These are phyloP conservation scores for Tragelaphus imberbis DNA, from an alignment of 2,113 vertebrate genomes.

Conservation along the genomic window DNA sequence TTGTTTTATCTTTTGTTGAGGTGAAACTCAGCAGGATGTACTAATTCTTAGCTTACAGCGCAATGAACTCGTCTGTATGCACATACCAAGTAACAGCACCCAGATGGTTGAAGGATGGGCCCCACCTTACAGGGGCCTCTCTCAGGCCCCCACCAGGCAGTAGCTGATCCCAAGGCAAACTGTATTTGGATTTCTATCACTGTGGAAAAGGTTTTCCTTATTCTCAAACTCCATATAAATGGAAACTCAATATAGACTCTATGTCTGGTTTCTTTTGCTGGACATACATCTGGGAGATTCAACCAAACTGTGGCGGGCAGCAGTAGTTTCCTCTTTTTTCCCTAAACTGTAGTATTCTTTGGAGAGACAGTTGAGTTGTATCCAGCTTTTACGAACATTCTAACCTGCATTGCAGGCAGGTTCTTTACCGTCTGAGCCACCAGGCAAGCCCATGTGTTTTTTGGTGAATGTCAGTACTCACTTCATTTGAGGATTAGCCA, in stretches of 20 bases:
- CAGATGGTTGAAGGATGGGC: neutral
- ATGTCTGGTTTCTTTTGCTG: neutral
- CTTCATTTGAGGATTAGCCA: neutral
- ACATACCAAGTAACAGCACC: neutral
- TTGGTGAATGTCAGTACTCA: neutral
- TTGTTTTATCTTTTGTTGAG: neutral
- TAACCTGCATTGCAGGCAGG: neutral
- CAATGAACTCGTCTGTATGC: accelerated
- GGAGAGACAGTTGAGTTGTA: neutral
- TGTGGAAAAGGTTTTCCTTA: neutral
- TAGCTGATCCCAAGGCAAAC: neutral
- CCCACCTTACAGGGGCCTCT: neutral
- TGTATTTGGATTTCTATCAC: neutral
- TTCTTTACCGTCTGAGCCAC: neutral
- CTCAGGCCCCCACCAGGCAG: accelerated
- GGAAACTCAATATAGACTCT: neutral
- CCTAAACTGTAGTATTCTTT: neutral
- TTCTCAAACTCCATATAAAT: neutral
- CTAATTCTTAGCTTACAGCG: neutral
- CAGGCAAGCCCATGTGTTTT: neutral
- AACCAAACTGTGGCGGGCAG: neutral
- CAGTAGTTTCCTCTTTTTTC: neutral
- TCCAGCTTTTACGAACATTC: neutral
- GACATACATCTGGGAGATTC: neutral
- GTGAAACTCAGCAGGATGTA: neutral